Evolutionary conservation across 2,797 vertebrate genomes (phyloP).

Genomic region (Gymnopithys bicolor): DNA sequence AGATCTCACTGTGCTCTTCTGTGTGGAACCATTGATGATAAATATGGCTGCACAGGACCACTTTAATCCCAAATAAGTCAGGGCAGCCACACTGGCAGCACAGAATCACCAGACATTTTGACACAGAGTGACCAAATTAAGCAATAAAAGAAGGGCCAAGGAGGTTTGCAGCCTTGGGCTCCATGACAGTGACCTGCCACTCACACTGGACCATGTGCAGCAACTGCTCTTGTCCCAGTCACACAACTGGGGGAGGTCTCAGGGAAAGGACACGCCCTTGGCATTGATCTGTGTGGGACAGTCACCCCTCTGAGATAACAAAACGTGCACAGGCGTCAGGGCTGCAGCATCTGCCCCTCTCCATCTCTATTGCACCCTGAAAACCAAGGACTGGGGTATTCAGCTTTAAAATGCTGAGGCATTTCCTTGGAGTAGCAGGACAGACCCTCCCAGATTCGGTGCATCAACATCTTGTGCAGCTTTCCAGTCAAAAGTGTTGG

Average conservation of each 20-base stretch:
- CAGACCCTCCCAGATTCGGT: neutral
- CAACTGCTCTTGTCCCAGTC: fast-evolving
- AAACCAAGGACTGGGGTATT: neutral
- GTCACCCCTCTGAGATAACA: neutral
- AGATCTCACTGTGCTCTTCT: conserved; percentile 18
- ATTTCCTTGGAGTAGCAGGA: neutral
- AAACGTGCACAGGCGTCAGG: neutral
- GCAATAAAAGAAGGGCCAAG: neutral
- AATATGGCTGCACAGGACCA: neutral
- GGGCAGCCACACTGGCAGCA: neutral
- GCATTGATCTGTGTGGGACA: neutral
- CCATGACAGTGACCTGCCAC: neutral
- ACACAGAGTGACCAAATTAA: neutral
- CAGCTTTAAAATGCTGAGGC: neutral
- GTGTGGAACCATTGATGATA: conserved; percentile 24
- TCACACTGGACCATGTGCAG: neutral
- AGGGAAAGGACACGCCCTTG: neutral
- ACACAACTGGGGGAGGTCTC: neutral
- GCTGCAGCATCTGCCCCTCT: neutral
- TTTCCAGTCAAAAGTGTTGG: neutral
- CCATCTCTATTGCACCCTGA: neutral
- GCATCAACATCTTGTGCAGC: neutral
- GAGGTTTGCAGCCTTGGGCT: neutral
- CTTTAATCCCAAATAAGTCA: conserved; percentile 3
- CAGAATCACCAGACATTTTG: neutral